A percentile compares a stretch with the other conserved stretches of the same genome.
Conservation (phyloP, 92 coral and sea anemone genomes). For the Paragorgia papillata region DNA sequence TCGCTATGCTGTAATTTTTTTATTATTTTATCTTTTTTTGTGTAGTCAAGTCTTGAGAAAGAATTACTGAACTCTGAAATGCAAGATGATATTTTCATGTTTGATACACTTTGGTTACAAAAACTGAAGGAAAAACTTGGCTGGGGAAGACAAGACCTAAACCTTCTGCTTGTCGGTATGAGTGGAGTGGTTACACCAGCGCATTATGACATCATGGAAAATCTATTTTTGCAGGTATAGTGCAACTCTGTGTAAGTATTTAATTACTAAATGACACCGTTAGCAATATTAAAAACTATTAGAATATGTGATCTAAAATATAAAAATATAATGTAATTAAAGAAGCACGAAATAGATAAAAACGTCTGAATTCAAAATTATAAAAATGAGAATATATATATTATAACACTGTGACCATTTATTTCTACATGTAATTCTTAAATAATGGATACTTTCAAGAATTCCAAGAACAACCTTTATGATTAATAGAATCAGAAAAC, state of each 20-base stretch:
- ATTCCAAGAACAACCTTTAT: too few relatives aligned
- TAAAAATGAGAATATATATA: too few relatives aligned
- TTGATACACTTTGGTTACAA: slow-evolving; percentile 51
- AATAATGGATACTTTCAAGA: too few relatives aligned
- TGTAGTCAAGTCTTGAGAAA: slow-evolving; percentile 48
- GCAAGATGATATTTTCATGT: slow-evolving; percentile 60
- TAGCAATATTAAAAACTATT: too few relatives aligned
- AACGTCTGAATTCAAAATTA: too few relatives aligned
- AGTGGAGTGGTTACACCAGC: slow-evolving; percentile 60
- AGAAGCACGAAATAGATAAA: too few relatives aligned
- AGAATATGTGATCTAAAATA: too few relatives aligned
- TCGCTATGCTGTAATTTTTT: too few relatives aligned
- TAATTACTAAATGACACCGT: background rate
- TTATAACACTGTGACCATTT: too few relatives aligned
- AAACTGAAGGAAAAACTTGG: slow-evolving; percentile 52
- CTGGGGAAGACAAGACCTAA: slow-evolving; percentile 50
- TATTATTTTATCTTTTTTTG: background rate
- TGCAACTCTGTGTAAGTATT: background rate
- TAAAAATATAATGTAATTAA: too few relatives aligned
- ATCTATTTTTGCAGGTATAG: slow-evolving; percentile 53
- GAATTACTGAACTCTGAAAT: slow-evolving; percentile 52
- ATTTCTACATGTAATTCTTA: too few relatives aligned
- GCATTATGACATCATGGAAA: slow-evolving; percentile 58
- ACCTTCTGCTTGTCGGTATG: slow-evolving; percentile 56
- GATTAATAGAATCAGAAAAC: too few relatives aligned